A percentile compares a stretch with the other conserved stretches of the same genome.
phyloP scores from a whole-genome alignment of 1,140 invertebrate genomes.

The Babylonia areolata region DNA sequence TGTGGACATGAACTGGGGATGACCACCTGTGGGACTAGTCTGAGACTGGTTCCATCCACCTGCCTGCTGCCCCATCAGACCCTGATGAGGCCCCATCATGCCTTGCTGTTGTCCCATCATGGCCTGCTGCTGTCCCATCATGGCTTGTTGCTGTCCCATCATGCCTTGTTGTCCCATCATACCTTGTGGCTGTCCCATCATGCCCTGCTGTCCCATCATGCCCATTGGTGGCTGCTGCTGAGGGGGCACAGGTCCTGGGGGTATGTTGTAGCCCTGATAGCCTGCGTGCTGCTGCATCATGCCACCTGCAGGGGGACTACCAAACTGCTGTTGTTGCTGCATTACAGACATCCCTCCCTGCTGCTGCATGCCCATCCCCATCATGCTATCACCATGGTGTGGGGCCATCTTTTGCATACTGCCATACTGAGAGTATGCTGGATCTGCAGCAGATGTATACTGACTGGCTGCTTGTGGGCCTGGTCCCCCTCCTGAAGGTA shows the following conservation, averaged over 20 bases:
- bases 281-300: slow-evolving; percentile 41
- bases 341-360: slow-evolving; percentile 45
- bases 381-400: slow-evolving; percentile 41
- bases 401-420: slow-evolving; percentile 39
- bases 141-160: slow-evolving; percentile 29
- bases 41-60: slow-evolving; percentile 51
- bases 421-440: slow-evolving; percentile 30
- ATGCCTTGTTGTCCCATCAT: slow-evolving; percentile 31
- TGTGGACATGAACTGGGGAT: slow-evolving; percentile 55
- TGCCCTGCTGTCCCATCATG: slow-evolving; percentile 37
- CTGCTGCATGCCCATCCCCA: slow-evolving; percentile 41
- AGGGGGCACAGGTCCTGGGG: slow-evolving; percentile 23
- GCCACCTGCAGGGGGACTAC: slow-evolving; percentile 43
- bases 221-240: slow-evolving; percentile 43
- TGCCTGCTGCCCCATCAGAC: slow-evolving; percentile 36
- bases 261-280: slow-evolving; percentile 45
- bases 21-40: slow-evolving; percentile 52
- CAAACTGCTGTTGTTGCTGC: slow-evolving; percentile 46
- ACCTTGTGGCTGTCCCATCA: slow-evolving; percentile 33
- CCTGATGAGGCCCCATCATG: slow-evolving; percentile 33
- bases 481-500: background rate
- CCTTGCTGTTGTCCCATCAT: slow-evolving; percentile 32
- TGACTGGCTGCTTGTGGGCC: slow-evolving; percentile 39
- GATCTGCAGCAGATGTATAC: slow-evolving; percentile 34
- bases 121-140: slow-evolving; percentile 27